Evolutionary conservation across 2,797 vertebrate species (phyloP), one percentile per base, ranked within the genome.

Genomic region (Micromesistius poutassou): DNA sequence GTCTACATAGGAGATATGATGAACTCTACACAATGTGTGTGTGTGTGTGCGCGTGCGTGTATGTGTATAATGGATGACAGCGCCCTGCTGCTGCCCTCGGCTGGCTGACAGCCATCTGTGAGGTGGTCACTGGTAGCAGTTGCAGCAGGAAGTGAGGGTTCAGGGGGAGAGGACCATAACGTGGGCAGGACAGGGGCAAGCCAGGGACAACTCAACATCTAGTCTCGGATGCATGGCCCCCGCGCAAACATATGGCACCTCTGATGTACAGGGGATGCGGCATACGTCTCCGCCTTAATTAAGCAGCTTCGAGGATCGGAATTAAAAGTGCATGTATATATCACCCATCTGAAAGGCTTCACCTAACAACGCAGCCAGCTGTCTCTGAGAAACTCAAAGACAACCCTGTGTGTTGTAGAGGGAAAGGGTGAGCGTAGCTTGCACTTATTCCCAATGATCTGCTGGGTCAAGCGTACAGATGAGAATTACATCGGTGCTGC

Each of bases 51-150:
- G 71, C 50, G 82, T 31, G 74, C 72, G 81, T 74, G 46, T n/a
- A n/a, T 50, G 75, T 36, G 77, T 35, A 79, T 72, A 72, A 68
- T 83, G 87, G 87, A 85, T 82, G 85, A 92, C 88, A 86, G 79
- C 86, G 85, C 78, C 88, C 88, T 91, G 88, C 89, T 92, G 90
- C 83, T 74, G 84, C 86, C 85, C 90, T 87, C 78, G 50, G 79
- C 87, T 87, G 82, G 89, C 86, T 92, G 91, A 92, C 90, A 88
- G 85, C 92, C 88, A 92, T 92, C 92, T 92, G 91, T 84, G 86
- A 84, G 82, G 85, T 89, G 86, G 90, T 87, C 91, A 90, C 83
- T 77, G 28, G 83, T 83, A 13, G 81, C 83, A 86, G 85, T 84
- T 88, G 83, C 85, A 89, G 90, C 83, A 83, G 88, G 82, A 90